Base-by-base conservation (phyloP, 1,140 invertebrate species). In the Pygmarrhopalites habei region DNA sequence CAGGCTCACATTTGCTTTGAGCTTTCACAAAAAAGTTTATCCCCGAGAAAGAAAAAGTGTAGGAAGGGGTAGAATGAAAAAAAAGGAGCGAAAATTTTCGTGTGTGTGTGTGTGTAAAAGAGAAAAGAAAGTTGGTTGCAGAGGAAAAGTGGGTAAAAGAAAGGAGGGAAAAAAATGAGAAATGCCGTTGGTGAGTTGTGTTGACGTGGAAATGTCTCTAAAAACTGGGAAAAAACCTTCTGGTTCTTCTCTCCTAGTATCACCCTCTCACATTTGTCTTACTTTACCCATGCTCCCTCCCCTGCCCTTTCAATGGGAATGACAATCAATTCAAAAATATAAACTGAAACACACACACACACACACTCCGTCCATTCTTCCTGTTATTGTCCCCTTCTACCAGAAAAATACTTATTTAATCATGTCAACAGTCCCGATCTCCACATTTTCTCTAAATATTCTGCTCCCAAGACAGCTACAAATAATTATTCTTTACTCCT, bases 121-220 rank as follows among this genome's bases (percentile, higher is more conserved):
- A 7, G 32, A 7, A 35, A 26, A 52, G 14, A 52, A 52, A 49
- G 46, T 49, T 49, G 35, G 10, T 49, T 19, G 49, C 25, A 28
- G 23, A 25, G 44, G 44, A 19, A 47, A 47, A 47, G n/a, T 10
- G 10, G 44, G 5, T 47, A 41, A 12, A 1, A 44, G 19, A 21
- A 29, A 23, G 41, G 15, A 60, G 41, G 47, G 30, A 49, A 55
- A 44, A 44, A 61, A 32, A 66, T 70, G 70, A 72, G 66, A 70
- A 70, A 70, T 66, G 65, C 10, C 25, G 3, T 17, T 4, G 30
- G 52, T 65, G 60, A 64, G 46, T 63, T 61, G 61, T 66, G 64
- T 47, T 65, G 70, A 70, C 62, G 57, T 51, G 57, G 29, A 68
- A 70, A 70, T 69, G 60, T 68, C 60, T 64, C 35, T 59, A 66